Evolutionary conservation across 1,140 invertebrate genomes (phyloP).

Genomic region (Sarcophaga peregrina): DNA sequence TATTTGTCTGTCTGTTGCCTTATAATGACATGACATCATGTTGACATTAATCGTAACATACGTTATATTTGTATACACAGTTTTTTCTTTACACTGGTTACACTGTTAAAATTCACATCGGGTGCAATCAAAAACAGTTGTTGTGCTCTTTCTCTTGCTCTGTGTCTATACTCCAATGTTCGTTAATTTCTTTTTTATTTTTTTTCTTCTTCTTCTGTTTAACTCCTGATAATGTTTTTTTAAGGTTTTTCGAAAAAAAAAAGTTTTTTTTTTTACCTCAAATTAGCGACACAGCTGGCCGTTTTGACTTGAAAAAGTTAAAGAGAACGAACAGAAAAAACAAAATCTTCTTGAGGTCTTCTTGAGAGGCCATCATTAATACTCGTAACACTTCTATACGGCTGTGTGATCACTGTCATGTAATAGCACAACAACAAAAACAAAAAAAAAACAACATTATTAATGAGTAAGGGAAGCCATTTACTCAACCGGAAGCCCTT

Average conservation of each 20-base stretch:
- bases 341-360: conserved; percentile 1
- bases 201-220: neutral
- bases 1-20: neutral
- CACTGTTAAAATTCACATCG: neutral
- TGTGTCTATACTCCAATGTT: neutral
- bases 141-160: conserved; percentile 7
- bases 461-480: conserved; percentile 12
- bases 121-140: neutral
- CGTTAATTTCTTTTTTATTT: neutral
- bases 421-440: neutral
- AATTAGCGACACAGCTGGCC: conserved; percentile 8
- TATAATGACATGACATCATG: conserved; percentile 43
- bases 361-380: neutral
- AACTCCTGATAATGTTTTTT: conserved; percentile 17
- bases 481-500: conserved; percentile 13
- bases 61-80: neutral
- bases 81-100: conserved; percentile 7
- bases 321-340: neutral
- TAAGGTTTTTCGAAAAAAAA: neutral
- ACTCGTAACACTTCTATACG: neutral
- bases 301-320: neutral
- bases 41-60: conserved; percentile 30
- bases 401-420: neutral
- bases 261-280: neutral
- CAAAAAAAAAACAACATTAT: neutral